Evolutionary conservation across 2,888 invertebrate species (phyloP).

Genomic region (Spisula solida): DNA sequence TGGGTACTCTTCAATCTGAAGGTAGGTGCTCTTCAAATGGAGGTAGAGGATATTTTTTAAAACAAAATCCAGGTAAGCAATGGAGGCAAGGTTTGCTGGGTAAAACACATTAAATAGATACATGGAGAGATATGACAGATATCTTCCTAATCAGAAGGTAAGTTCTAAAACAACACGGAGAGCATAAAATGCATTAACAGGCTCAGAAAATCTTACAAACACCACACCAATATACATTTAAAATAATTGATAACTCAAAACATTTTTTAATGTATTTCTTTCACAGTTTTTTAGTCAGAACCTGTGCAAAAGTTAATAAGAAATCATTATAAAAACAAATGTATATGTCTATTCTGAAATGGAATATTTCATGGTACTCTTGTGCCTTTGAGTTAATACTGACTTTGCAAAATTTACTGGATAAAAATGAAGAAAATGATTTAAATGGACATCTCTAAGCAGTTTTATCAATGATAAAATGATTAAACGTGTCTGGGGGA

Average conservation of each 20-base stretch:
- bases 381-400: neutral
- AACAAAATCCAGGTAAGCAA: constrained; percentile 42
- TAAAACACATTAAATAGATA: constrained; percentile 55
- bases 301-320: neutral
- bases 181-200: constrained; percentile 16
- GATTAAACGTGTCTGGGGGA: constrained; percentile 5
- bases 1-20: constrained; percentile 22
- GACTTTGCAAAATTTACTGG: neutral
- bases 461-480: constrained; percentile 18
- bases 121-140: constrained; percentile 22
- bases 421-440: constrained; percentile 15
- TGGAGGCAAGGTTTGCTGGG: constrained; percentile 39
- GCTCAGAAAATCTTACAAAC: neutral
- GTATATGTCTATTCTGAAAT: no score
- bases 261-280: neutral
- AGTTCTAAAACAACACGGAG: constrained; percentile 29
- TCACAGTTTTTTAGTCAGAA: neutral
- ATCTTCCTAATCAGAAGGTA: constrained; percentile 37
- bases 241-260: neutral
- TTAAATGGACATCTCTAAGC: constrained; percentile 8
- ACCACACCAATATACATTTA: neutral
- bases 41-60: constrained; percentile 46
- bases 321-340: no score
- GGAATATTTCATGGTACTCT: no score
- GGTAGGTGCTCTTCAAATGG: constrained; percentile 15